Evolutionary conservation across 1,140 invertebrate species (phyloP), one percentile per base, ranked within the genome.

Genomic region (Megathymus violae): DNA sequence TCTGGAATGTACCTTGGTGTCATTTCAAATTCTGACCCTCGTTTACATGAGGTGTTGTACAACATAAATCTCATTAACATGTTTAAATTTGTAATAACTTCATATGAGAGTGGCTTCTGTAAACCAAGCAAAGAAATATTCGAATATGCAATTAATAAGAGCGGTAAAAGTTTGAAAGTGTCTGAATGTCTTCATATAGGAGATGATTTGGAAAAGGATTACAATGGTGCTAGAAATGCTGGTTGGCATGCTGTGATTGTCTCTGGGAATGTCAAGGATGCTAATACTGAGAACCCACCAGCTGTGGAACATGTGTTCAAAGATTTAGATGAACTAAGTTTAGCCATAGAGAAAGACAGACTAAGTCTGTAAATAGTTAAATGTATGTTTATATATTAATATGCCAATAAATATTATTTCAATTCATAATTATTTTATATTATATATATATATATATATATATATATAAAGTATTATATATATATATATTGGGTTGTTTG

Each of bases 11-110:
- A 89, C 3, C 64, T 98, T 15, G 97, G 97, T 11, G 93, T 97
- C 0, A 95, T 98, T 67, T 97, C 97, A 9, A 98, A 98, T 90
- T 97, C 96, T 91, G 97, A 98, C 91, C 94, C 96, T 43, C 92
- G 97, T 52, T 87, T 98, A 0, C 89, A 94, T 47, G 87, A 89
- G 1, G 93, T 97, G 56, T 88, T 98, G 16, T 52, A 80, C 1
- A 94, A 94, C 64, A 90, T 94, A 7, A 93, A 93, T 16, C 82
- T 98, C 3, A 76, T 91, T 40, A 80, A 93, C 17, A 95, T 94
- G 76, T 97, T 98, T 91, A 92, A 95, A 68, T 98, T 98, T 91
- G 89, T 97, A 41, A 59, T 97, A 11, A 94, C 94, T 1, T 98
- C 97, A 0, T 96, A 97, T 72, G 92, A 93, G 31, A 91, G 92